Evolutionary conservation across 2,797 vertebrate species (phyloP).

Genomic region (Pteronotus mesoamericanus): DNA sequence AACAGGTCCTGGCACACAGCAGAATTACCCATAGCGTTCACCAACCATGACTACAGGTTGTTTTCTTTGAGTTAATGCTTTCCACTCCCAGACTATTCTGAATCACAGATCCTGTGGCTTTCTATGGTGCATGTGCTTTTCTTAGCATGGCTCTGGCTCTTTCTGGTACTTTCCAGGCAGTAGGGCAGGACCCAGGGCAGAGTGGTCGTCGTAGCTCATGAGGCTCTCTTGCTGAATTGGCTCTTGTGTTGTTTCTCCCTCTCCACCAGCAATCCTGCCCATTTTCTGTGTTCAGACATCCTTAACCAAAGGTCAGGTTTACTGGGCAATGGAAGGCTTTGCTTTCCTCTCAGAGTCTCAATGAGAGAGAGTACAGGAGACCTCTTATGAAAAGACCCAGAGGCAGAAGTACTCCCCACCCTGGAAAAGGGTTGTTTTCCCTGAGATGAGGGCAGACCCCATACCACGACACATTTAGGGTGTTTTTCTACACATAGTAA

Average conservation of each 20-base stretch:
- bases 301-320: background rate
- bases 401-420: background rate
- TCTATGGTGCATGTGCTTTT: background rate
- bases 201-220: background rate
- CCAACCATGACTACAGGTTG: background rate
- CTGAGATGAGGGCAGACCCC: background rate
- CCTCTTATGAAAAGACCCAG: background rate
- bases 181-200: background rate
- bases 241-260: background rate
- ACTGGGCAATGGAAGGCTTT: background rate
- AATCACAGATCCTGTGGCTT: background rate
- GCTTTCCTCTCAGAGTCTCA: background rate
- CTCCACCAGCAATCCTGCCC: background rate
- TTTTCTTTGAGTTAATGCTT: background rate
- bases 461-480: background rate
- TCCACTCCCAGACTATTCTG: background rate
- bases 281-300: background rate
- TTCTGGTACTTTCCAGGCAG: constrained; percentile 14
- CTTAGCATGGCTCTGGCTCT: background rate
- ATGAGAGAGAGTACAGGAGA: background rate
- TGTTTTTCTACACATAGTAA: background rate
- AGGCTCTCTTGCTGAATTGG: background rate
- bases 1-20: background rate
- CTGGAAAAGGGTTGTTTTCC: background rate
- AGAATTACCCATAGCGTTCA: background rate